A percentile compares a stretch with the other conserved stretches of the same genome.
These are phyloP conservation scores for Stegodyphus mimosarum DNA, from an alignment of 1,140 invertebrate genomes.

Conservation along the genomic window DNA sequence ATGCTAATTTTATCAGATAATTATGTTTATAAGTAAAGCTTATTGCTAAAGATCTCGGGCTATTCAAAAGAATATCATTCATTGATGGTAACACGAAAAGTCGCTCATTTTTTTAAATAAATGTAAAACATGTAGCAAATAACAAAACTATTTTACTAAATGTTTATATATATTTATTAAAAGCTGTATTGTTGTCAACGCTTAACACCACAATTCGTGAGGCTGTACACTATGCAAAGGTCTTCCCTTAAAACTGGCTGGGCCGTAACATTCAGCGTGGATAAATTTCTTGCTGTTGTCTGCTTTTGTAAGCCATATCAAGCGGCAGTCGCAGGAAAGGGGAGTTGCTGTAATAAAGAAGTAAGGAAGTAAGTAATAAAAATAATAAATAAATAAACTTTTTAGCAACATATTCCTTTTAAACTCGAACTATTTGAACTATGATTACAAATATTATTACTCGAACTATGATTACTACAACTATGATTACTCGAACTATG, in stretches of 20 bases:
- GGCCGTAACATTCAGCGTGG: constrained; percentile 13
- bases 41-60: too few relatives aligned
- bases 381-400: background rate
- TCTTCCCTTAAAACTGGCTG: background rate
- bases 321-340: constrained; percentile 24
- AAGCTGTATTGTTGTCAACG: background rate
- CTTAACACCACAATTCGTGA: constrained; percentile 2
- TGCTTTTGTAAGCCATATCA: constrained; percentile 9
- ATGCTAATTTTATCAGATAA: too few relatives aligned
- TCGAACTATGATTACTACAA: too few relatives aligned
- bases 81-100: background rate
- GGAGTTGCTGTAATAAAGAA: background rate
- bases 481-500: too few relatives aligned
- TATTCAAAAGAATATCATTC: too few relatives aligned
- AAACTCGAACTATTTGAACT: background rate
- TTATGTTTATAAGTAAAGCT: too few relatives aligned
- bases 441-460: too few relatives aligned
- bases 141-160: background rate
- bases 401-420: background rate
- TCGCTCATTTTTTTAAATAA: background rate
- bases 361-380: background rate
- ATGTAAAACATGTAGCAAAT: background rate
- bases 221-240: background rate
- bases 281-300: constrained; percentile 37
- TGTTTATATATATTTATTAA: background rate